Percentiles rank a stretch among this genome's conserved stretches.
Conservation (phyloP, 30 jellyfish, hydroid and myxozoan species). For the Rhopilema esculentum region DNA sequence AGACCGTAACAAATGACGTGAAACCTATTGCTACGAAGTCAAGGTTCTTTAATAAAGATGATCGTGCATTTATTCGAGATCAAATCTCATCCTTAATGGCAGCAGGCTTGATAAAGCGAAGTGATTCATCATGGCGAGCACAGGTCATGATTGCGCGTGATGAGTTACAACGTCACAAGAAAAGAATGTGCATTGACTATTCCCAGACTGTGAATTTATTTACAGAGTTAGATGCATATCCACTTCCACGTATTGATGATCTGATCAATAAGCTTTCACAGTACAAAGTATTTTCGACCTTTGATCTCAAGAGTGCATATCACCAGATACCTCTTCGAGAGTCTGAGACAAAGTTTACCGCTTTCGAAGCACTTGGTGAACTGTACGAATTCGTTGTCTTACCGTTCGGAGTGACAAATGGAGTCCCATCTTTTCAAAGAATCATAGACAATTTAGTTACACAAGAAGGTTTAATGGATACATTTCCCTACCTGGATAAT, state of each 20-base stretch:
- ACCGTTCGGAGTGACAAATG: too few relatives aligned
- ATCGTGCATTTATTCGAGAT: slow-evolving; percentile 45
- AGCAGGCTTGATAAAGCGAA: slow-evolving; percentile 51
- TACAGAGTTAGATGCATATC: too few relatives aligned
- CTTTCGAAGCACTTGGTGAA: slow-evolving; percentile 81
- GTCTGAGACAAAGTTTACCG: too few relatives aligned
- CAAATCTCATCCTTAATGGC: slow-evolving; percentile 57
- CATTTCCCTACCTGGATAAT: too few relatives aligned
- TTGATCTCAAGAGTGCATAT: too few relatives aligned
- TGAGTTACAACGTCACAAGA: slow-evolving; percentile 59
- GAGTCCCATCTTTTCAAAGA: too few relatives aligned
- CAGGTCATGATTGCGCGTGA: slow-evolving; percentile 63
- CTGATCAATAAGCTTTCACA: too few relatives aligned
- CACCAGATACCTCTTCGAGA: too few relatives aligned
- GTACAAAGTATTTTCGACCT: too few relatives aligned
- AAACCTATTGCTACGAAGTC: slow-evolving; percentile 75
- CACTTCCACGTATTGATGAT: too few relatives aligned
- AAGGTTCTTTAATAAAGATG: slow-evolving; percentile 48
- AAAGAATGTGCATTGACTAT: slow-evolving; percentile 70
- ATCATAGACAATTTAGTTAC: too few relatives aligned
- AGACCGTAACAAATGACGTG: slow-evolving; percentile 23
- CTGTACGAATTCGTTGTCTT: slow-evolving; percentile 60
- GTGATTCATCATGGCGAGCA: slow-evolving; percentile 76
- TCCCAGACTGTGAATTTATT: slow-evolving; percentile 68
- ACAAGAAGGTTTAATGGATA: too few relatives aligned